Percentiles rank a stretch among this genome's conserved stretches.
Evolutionary conservation across 2,113 vertebrate genomes (phyloP).

Genomic region (Zosterops pallidus): DNA sequence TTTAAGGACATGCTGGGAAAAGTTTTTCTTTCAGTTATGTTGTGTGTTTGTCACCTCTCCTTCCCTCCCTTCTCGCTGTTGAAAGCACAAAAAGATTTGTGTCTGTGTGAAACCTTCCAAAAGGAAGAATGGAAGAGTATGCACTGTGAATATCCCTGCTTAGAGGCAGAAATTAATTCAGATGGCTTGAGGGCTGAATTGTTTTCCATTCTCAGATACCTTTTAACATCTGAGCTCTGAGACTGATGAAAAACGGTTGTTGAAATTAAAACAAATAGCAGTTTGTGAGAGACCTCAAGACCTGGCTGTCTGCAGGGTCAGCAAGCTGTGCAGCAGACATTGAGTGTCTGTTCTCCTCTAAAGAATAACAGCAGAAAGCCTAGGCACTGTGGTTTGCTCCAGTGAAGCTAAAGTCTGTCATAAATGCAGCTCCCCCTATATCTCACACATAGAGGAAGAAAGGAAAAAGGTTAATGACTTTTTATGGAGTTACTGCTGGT

Average conservation of each 20-base stretch:
- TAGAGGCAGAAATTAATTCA: neutral
- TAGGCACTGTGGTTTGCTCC: neutral
- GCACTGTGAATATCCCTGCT: neutral
- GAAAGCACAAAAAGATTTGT: neutral
- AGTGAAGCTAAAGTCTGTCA: neutral
- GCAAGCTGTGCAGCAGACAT: neutral
- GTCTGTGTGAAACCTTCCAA: slow-evolving; percentile 1
- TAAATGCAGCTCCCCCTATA: neutral
- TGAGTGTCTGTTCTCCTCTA: neutral
- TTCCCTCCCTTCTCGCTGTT: neutral
- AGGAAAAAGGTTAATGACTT: neutral
- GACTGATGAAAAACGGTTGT: neutral
- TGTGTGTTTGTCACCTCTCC: neutral
- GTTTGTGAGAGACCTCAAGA: neutral
- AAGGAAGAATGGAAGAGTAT: neutral
- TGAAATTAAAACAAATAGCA: slow-evolving; percentile 17
- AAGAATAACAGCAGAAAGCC: neutral
- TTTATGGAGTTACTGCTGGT: neutral
- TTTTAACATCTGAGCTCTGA: neutral
- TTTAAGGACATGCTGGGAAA: neutral
- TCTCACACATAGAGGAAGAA: neutral
- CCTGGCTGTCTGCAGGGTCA: neutral
- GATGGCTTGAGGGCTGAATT: neutral
- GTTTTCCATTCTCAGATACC: neutral
- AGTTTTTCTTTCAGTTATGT: neutral